Base-by-base conservation (phyloP, 2,113 vertebrate species). In the Fulica atra region DNA sequence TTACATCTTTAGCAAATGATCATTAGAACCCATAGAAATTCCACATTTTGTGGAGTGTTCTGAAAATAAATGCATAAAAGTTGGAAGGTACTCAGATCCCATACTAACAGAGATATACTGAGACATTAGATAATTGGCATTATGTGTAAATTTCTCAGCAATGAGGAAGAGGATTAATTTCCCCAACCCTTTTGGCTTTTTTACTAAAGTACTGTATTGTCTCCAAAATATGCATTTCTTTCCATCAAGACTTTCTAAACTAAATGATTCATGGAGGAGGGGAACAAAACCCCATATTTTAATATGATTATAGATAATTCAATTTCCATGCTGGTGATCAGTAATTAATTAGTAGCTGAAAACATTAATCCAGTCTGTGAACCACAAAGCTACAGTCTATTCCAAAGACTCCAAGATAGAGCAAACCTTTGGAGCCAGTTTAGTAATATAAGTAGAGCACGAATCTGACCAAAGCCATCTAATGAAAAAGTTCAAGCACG, bases 321-420 rank as follows among this genome's bases (percentile, higher is more conserved):
- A 96, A 93, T 96, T 97, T 97, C 88, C 95, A 94, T 95, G 92
- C 77, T 94, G 81, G 83, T 89, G 92, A 96, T 96, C 91, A 87
- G 73, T 93, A 96, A 96, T 97, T 97, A 97, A 97, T 97, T 96
- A 96, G 92, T 85, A 89, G 89, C 91, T 96, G 92, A 96, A 96
- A 96, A 50, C 91, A 96, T 96, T 96, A 96, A 97, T 96, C 93
- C 95, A 81, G 83, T 94, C 77, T 95, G 93, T 81, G 92, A 92
- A 93, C 95, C 96, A 66, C 96, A 96, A 96, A 96, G 74, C 93
- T 94, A 65, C 70, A 81, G 57, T 81, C 69, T 96, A 91, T 92
- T 81, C 86, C 86, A 96, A 24, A 2, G 86, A 65, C 91, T 96
- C 88, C 91, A 95, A 93, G 93, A 93, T 94, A 96, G 74, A 93